A percentile compares a stretch with the other conserved stretches of the same genome.
Evolutionary conservation across 2,888 invertebrate genomes (phyloP).

Genomic region (Choreutis nemorana): DNA sequence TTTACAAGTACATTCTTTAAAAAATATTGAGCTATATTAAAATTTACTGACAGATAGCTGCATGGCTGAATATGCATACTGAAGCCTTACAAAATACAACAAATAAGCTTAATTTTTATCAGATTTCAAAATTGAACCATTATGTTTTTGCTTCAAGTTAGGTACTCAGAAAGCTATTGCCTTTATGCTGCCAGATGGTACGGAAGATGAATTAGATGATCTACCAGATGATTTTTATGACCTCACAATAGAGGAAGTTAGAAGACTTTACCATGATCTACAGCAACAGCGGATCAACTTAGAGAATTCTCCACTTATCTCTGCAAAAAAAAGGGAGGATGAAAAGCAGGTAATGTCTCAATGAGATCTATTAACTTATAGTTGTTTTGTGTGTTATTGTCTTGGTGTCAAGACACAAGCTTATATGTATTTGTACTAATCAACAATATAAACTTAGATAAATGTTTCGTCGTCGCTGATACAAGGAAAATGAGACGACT

Average conservation of each 20-base stretch:
- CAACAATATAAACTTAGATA: no score
- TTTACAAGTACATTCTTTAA: no score
- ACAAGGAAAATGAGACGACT: no score
- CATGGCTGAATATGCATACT: no score
- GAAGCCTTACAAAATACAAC: no score
- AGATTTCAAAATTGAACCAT: no score
- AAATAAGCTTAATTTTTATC: no score
- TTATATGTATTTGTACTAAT: no score
- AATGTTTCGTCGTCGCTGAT: no score
- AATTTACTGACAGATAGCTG: no score
- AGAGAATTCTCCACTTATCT: conserved; percentile 76
- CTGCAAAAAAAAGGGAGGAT: conserved; percentile 17
- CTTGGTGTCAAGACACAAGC: no score
- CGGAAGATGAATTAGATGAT: conserved; percentile 70
- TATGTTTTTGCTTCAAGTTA: conserved; percentile 64
- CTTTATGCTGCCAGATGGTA: conserved; percentile 69
- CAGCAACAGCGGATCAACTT: conserved; percentile 69
- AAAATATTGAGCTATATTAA: no score
- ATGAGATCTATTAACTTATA: not conserved
- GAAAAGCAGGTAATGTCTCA: conserved; percentile 3
- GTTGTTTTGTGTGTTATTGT: conserved; percentile 1
- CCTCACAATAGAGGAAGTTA: conserved; percentile 83
- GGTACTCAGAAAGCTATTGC: conserved; percentile 79
- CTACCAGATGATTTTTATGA: conserved; percentile 90
- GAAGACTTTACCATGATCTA: conserved; percentile 76